phyloP scores from a whole-genome alignment of 2,888 invertebrate genomes.

The Calliphora vomitoria region DNA sequence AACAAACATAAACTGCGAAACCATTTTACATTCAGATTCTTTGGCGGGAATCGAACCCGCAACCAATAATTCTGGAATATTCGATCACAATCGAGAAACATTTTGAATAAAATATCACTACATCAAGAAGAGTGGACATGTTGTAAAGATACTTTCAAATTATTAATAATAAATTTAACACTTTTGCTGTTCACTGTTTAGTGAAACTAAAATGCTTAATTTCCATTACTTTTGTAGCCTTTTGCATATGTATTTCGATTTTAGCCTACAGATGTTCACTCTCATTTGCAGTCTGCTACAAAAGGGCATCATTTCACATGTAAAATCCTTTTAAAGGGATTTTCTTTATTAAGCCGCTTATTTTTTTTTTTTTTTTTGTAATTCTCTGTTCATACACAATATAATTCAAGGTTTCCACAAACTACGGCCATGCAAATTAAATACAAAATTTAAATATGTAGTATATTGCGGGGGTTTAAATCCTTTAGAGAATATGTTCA shows the following conservation, averaged over 20 bases:
- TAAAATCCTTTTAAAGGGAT: conserved; percentile 38
- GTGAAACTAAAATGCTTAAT: conserved; percentile 5
- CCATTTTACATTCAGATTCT: too few species aligned
- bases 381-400: not conserved
- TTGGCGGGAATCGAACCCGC: too few species aligned
- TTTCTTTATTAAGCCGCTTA: conserved; percentile 50
- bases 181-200: not conserved
- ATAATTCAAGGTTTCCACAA: conserved; percentile 22
- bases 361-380: conserved; percentile 44
- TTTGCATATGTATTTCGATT: not conserved
- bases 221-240: not conserved
- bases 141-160: not conserved
- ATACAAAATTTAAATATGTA: too few species aligned
- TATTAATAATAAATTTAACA: not conserved
- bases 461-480: conserved; percentile 3
- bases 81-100: too few species aligned
- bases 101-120: too few species aligned
- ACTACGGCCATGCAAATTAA: not conserved
- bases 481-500: not conserved
- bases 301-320: conserved; percentile 1
- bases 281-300: not conserved
- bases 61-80: too few species aligned
- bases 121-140: too few species aligned
- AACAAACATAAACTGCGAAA: too few species aligned
- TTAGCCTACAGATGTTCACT: conserved; percentile 8